Evolutionary conservation across 1,140 invertebrate species (phyloP).

Genomic region (Drosophila neocordata): DNA sequence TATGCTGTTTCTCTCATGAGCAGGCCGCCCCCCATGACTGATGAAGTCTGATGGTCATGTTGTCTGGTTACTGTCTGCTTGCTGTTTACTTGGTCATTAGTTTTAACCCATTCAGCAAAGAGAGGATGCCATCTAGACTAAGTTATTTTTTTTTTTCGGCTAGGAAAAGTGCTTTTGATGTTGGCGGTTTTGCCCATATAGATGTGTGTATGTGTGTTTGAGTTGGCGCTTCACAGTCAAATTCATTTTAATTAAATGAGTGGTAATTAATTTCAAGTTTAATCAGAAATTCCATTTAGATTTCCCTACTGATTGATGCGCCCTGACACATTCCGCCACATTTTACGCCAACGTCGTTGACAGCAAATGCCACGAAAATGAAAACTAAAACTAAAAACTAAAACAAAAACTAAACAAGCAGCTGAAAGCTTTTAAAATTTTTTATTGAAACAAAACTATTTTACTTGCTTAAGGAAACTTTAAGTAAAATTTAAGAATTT

Average conservation of each 20-base stretch:
- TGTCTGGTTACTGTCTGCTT: constrained; percentile 80
- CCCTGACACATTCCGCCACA: constrained; percentile 46
- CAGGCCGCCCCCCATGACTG: constrained; percentile 49
- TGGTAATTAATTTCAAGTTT: constrained; percentile 81
- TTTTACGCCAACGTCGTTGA: constrained; percentile 56
- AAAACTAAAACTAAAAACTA: constrained; percentile 25
- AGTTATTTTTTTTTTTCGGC: not conserved
- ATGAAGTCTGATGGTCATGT: constrained; percentile 67
- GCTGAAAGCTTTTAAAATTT: not conserved
- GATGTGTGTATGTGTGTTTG: constrained; percentile 22
- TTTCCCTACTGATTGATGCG: constrained; percentile 79
- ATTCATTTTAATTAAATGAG: constrained; percentile 81
- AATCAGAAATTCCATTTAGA: constrained; percentile 82
- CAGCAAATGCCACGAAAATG: constrained; percentile 31
- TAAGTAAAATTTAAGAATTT: not conserved
- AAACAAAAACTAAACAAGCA: not conserved
- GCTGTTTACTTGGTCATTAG: constrained; percentile 74
- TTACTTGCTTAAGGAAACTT: not conserved
- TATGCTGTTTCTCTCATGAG: constrained; percentile 38
- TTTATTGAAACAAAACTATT: constrained; percentile 14
- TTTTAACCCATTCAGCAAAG: constrained; percentile 62
- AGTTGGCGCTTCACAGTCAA: constrained; percentile 54
- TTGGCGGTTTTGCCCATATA: constrained; percentile 33
- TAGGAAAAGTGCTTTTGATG: constrained; percentile 61
- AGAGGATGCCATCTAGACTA: constrained; percentile 40